Base-by-base conservation (phyloP, 2,113 vertebrate species). In the Phyllostomus hastatus region DNA sequence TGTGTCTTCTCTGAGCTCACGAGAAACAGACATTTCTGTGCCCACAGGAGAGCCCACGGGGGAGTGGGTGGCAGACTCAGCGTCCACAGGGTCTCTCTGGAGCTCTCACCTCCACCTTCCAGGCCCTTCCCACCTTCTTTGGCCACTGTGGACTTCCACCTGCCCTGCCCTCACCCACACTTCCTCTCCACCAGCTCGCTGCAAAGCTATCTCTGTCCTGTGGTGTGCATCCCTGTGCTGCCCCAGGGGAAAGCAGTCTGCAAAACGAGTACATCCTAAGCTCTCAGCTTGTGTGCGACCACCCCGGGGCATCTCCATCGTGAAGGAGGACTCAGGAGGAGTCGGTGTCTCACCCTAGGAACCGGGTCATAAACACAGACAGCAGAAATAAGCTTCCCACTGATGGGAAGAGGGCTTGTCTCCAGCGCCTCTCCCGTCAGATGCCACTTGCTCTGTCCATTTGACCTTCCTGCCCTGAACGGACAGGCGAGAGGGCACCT, bases 231-330 rank as follows among this genome's bases (percentile, higher is more conserved):
- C 38, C 50, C 43, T 26, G 83, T 35, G 8, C 52, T 31, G 26
- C 17, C 57, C 16, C 16, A 15, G 76, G 64, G 48, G 38, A 19
- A 70, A 70, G 14, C 7, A 2, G 33, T 41, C 33, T 82, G 67
- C 57, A 67, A 72, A 83, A 78, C 4, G 0, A 73, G 54, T 9
- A 33, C n/a, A 64, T 70, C 57, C 69, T 73, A 54, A 70, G 43
- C 48, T 72, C 41, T 69, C 2, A 75, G 28, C 28, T 28, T 28
- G 7, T 15, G 24, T 31, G 33, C 43, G 26, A 22, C 38, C 24
- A 2, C 38, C n/a, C n/a, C 14, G 70, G 66, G 22, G 14, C 3
- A 2, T 69, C 70, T 66, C 59, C 52, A 22, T 3, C 0, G 0
- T 66, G 22, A 54, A 78, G 22, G 66, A 46, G 5, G 14, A 28